Conservation (phyloP, 2,797 vertebrate species). For the Paramormyrops hopkinsi region DNA sequence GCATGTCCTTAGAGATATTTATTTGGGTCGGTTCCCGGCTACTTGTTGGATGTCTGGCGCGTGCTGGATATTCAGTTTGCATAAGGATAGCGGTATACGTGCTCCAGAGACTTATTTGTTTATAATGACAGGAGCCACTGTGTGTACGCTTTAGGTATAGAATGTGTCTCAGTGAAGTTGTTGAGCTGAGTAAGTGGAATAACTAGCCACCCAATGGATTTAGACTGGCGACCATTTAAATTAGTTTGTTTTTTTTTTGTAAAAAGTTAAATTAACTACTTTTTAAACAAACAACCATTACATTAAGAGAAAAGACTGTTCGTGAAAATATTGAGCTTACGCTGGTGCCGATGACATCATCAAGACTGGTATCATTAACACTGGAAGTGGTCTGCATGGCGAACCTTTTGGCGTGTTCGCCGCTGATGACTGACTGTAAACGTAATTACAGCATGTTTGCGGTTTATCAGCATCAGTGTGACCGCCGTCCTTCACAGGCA, state of each 20-base stretch:
- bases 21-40: background rate
- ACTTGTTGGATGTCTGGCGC: background rate
- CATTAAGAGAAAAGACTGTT: background rate
- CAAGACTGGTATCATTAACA: background rate
- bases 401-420: background rate
- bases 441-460: conserved; percentile 58
- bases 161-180: background rate
- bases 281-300: background rate
- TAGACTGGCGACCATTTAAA: background rate
- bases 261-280: background rate
- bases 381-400: background rate
- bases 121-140: background rate
- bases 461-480: conserved; percentile 53
- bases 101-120: background rate
- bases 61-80: background rate
- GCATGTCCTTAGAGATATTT: background rate
- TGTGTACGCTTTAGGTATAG: background rate
- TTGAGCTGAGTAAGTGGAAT: background rate
- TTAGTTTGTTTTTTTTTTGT: background rate
- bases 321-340: background rate
- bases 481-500: conserved; percentile 47
- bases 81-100: background rate
- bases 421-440: conserved; percentile 17
- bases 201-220: background rate
- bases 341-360: background rate